These are phyloP conservation scores for Drosophila cardini DNA, from an alignment of 1,140 invertebrate species.

Conservation along the genomic window DNA sequence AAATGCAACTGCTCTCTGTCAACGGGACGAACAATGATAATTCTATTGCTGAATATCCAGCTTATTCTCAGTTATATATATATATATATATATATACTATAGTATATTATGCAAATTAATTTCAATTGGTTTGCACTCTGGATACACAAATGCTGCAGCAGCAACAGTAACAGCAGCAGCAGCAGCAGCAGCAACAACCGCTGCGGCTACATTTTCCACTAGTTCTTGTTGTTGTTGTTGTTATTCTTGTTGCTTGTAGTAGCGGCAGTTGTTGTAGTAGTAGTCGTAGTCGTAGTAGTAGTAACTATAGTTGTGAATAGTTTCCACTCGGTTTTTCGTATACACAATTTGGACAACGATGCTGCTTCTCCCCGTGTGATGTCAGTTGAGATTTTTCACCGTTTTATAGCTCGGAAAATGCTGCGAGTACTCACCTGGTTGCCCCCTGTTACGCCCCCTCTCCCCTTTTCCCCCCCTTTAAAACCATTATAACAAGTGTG, in stretches of 20 bases:
- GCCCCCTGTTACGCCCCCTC: neutral
- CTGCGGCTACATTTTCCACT: constrained; percentile 31
- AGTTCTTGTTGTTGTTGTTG: constrained; percentile 26
- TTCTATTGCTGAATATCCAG: constrained; percentile 78
- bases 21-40: constrained; percentile 32
- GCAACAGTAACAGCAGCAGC: constrained; percentile 40
- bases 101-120: constrained; percentile 78
- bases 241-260: constrained; percentile 55
- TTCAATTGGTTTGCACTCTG: constrained; percentile 83
- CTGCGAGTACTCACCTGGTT: constrained; percentile 13
- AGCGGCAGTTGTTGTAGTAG: constrained; percentile 31
- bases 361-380: constrained; percentile 10
- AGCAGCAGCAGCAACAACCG: constrained; percentile 43
- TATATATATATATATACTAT: too few relatives aligned
- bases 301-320: constrained; percentile 32
- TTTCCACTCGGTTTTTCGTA: constrained; percentile 55
- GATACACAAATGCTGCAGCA: constrained; percentile 51
- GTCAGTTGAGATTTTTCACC: constrained; percentile 33
- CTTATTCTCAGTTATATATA: constrained; percentile 37
- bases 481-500: constrained; percentile 28
- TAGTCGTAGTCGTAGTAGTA: constrained; percentile 45
- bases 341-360: constrained; percentile 67
- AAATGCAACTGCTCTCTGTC: constrained; percentile 47
- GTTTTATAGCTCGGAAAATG: constrained; percentile 42
- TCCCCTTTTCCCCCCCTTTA: neutral